Evolutionary conservation across 2,888 invertebrate genomes (phyloP).

Genomic region (Listrodromus nycthemerus): DNA sequence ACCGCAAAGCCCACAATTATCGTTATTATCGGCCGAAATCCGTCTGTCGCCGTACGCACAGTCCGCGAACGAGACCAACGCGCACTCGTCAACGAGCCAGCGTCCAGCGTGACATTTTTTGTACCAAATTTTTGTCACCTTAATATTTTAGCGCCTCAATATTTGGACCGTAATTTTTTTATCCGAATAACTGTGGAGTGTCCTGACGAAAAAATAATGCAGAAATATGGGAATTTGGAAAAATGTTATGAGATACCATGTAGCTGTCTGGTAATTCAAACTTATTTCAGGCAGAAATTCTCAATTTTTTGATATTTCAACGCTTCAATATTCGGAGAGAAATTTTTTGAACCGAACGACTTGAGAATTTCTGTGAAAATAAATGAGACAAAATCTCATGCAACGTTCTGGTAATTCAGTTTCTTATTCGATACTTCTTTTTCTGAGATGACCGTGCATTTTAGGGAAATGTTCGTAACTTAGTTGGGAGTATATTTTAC

Average conservation of each 20-base stretch:
- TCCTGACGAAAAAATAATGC: not conserved
- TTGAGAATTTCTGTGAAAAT: not conserved
- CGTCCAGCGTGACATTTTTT: not conserved
- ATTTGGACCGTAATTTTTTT: too few species aligned
- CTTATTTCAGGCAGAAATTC: too few species aligned
- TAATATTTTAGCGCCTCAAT: too few species aligned
- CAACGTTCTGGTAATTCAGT: too few species aligned
- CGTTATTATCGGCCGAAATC: not conserved
- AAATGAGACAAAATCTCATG: not conserved
- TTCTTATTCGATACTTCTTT: not conserved
- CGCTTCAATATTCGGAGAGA: too few species aligned
- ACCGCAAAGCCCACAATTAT: not conserved
- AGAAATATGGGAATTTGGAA: too few species aligned
- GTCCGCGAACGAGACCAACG: not conserved
- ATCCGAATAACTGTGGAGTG: not conserved
- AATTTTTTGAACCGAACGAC: too few species aligned
- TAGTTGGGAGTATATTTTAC: conserved; percentile 11
- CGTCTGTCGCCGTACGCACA: conserved; percentile 2
- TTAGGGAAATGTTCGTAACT: not conserved
- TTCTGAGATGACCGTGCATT: not conserved
- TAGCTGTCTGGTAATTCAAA: not conserved
- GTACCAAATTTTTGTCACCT: not conserved
- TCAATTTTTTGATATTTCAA: too few species aligned
- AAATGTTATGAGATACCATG: not conserved
- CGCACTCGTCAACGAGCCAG: not conserved